Evolutionary conservation across 2,888 invertebrate species (phyloP).

Genomic region (Julus scanicus): DNA sequence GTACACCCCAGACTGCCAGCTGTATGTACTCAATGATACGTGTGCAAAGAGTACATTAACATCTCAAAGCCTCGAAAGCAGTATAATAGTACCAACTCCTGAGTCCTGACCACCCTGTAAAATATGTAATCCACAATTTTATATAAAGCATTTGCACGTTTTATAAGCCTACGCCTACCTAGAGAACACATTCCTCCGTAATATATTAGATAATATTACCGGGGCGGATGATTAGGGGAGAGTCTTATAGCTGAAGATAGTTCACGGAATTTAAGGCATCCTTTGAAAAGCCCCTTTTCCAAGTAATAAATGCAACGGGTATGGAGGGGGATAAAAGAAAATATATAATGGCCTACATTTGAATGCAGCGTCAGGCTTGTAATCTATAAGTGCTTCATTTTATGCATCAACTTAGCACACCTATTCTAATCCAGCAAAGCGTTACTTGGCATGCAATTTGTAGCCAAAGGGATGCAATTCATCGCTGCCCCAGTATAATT

Average conservation of each 20-base stretch:
- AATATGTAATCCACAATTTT: background rate
- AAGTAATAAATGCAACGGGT: conserved; percentile 20
- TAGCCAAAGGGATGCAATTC: conserved; percentile 37
- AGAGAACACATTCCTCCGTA: background rate
- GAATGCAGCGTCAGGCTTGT: background rate
- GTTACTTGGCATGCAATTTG: background rate
- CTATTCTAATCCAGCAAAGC: background rate
- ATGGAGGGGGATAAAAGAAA: conserved; percentile 16
- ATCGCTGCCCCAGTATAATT: conserved; percentile 26
- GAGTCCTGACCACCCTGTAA: background rate
- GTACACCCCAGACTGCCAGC: no score
- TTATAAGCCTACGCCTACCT: background rate
- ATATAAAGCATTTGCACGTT: background rate
- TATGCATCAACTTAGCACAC: background rate
- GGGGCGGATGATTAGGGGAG: background rate
- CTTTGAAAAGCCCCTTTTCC: background rate
- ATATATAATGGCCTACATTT: conserved; percentile 28
- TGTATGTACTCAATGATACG: no score
- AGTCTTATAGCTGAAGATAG: background rate
- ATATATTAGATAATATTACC: background rate
- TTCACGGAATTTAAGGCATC: background rate
- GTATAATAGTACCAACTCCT: no score
- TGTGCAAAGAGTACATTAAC: no score
- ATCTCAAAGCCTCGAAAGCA: no score
- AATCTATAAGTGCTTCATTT: conserved; percentile 5